Evolutionary conservation across 2,113 vertebrate species (phyloP).

Genomic region (Paradisaea rubra): DNA sequence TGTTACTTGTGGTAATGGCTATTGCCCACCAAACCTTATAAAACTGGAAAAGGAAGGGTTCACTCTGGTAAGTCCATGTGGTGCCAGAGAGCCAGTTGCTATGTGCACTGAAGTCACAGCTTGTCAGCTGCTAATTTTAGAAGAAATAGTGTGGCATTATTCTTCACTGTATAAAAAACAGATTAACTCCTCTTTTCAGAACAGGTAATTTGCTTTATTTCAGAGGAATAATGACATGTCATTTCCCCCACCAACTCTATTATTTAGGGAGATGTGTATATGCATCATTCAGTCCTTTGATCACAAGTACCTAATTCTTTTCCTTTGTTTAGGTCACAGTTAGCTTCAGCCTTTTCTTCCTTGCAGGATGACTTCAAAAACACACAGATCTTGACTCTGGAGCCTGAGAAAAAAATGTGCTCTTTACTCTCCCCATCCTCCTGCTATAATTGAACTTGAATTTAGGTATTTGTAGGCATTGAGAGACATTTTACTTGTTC

Average conservation of each 20-base stretch:
- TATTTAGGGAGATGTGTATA: conserved; percentile 42
- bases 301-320: conserved; percentile 33
- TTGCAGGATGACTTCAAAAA: conserved; percentile 21
- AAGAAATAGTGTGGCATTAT: conserved; percentile 40
- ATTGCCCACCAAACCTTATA: background rate
- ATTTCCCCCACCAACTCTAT: background rate
- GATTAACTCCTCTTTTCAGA: conserved; percentile 37
- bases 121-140: conserved; percentile 44
- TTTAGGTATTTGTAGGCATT: background rate
- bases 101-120: background rate
- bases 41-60: background rate
- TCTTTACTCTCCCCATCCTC: background rate
- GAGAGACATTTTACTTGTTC: background rate
- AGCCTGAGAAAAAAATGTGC: background rate
- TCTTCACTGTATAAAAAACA: conserved; percentile 37
- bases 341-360: conserved; percentile 23
- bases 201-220: conserved; percentile 35
- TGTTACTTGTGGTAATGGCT: background rate
- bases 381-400: background rate
- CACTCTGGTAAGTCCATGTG: background rate
- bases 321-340: conserved; percentile 46
- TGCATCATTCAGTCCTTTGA: conserved; percentile 49
- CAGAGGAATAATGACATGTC: conserved; percentile 37
- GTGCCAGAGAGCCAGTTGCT: background rate
- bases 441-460: background rate